Percentiles rank a stretch among this genome's conserved stretches.
phyloP scores from a whole-genome alignment of 1,140 invertebrate species.

The Drosophila lowei region DNA sequence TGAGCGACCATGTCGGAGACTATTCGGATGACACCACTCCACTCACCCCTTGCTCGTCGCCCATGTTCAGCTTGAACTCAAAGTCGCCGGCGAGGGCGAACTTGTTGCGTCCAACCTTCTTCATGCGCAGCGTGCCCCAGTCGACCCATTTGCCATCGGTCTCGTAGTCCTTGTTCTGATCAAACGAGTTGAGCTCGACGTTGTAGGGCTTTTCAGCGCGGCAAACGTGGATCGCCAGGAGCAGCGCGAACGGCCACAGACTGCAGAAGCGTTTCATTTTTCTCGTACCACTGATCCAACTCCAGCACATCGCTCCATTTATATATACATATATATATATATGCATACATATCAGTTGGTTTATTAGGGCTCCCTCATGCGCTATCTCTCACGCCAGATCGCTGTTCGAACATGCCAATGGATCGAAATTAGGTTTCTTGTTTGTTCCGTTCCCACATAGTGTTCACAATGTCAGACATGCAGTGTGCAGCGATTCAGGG shows the following conservation, averaged over 20 bases:
- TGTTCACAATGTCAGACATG: too few species aligned
- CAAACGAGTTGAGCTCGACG: constrained; percentile 61
- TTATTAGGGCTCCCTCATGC: not conserved
- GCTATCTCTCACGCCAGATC: constrained; percentile 20
- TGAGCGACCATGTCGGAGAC: too few species aligned
- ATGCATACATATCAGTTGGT: too few species aligned
- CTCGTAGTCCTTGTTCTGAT: constrained; percentile 16
- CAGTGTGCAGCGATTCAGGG: not conserved
- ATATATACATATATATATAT: constrained; percentile 6
- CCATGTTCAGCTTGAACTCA: constrained; percentile 61
- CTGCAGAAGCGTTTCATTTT: constrained; percentile 34
- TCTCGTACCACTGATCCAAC: not conserved
- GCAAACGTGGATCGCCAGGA: constrained; percentile 9
- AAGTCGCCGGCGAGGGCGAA: constrained; percentile 55
- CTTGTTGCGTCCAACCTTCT: constrained; percentile 59
- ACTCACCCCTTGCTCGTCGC: constrained; percentile 58
- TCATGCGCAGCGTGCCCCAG: constrained; percentile 64
- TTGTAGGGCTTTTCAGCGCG: constrained; percentile 50
- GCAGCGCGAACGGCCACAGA: constrained; percentile 8
- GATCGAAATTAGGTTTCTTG: too few species aligned
- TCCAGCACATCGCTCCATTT: not conserved
- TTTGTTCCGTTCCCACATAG: too few species aligned
- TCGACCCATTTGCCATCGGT: constrained; percentile 63
- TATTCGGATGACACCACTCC: too few species aligned
- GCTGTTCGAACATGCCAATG: not conserved